phyloP scores from a whole-genome alignment of 2,797 vertebrate genomes.

The Clamator glandarius region DNA sequence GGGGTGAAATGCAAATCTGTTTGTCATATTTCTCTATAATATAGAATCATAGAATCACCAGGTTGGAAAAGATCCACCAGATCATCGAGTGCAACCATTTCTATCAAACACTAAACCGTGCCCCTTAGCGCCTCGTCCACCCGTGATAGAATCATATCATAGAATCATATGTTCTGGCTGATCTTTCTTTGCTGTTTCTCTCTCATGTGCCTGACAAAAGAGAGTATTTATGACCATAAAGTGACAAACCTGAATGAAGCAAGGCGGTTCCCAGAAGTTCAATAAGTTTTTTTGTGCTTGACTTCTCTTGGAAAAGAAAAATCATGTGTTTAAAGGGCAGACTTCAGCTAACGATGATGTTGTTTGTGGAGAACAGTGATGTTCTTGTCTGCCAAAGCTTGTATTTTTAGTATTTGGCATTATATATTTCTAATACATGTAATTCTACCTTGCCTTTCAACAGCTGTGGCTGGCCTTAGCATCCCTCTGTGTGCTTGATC shows the following conservation, averaged over 20 bases:
- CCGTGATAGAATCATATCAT: too few relatives aligned
- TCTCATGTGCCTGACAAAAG: neutral
- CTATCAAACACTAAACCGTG: too few relatives aligned
- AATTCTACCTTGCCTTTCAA: constrained; percentile 5
- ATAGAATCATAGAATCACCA: too few relatives aligned
- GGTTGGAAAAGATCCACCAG: too few relatives aligned
- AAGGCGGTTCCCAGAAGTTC: neutral
- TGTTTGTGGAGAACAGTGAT: neutral
- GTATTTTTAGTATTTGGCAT: neutral
- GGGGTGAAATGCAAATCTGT: neutral
- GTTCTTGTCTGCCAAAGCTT: neutral
- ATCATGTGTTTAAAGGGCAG: neutral
- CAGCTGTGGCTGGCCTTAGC: constrained; percentile 98
- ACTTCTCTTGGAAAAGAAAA: neutral
- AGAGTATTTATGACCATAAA: neutral
- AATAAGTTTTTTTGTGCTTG: neutral
- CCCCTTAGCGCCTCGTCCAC: too few relatives aligned
- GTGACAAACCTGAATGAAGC: neutral
- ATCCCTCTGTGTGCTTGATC: constrained; percentile 97
- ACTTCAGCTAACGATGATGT: neutral
- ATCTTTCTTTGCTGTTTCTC: neutral
- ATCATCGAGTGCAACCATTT: too few relatives aligned
- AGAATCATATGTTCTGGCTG: neutral
- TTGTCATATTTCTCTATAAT: neutral
- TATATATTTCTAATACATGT: neutral